Evolutionary conservation across 2,888 invertebrate species (phyloP).

Genomic region (Dorcus parallelipipedus): DNA sequence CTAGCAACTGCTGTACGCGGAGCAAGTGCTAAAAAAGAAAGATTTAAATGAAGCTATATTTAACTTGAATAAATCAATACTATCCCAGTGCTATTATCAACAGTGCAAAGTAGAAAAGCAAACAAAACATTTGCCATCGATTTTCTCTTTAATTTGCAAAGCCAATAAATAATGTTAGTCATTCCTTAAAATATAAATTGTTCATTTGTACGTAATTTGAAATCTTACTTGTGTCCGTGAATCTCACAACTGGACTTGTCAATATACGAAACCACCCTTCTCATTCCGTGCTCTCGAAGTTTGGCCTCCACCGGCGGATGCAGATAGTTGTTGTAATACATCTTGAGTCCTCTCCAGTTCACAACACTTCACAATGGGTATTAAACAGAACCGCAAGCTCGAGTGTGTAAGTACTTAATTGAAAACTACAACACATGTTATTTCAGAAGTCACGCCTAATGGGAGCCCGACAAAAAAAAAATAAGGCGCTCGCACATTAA

Average conservation of each 20-base stretch:
- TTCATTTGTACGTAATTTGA: background rate
- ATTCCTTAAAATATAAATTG: background rate
- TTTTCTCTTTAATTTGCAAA: too few species aligned
- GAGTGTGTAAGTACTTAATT: conserved; percentile 22
- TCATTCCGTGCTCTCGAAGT: conserved; percentile 37
- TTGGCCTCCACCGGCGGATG: conserved; percentile 44
- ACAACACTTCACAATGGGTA: conserved; percentile 4
- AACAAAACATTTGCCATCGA: too few species aligned
- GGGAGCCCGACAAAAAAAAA: background rate
- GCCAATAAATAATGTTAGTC: background rate
- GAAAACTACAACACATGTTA: conserved; percentile 12
- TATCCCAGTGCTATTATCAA: too few species aligned
- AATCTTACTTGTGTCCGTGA: conserved; percentile 28
- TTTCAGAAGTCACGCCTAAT: conserved; percentile 1
- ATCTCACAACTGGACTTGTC: conserved; percentile 41
- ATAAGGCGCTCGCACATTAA: background rate
- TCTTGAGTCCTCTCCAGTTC: conserved; percentile 18
- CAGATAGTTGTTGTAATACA: conserved; percentile 48
- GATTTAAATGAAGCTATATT: too few species aligned
- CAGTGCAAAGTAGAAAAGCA: too few species aligned
- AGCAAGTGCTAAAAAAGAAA: too few species aligned
- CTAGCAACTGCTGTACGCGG: too few species aligned
- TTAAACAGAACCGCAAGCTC: conserved; percentile 18
- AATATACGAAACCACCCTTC: conserved; percentile 40
- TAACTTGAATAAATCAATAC: too few species aligned